Base-by-base conservation (phyloP, 2,113 vertebrate species). In the Pachycephala philippinensis region DNA sequence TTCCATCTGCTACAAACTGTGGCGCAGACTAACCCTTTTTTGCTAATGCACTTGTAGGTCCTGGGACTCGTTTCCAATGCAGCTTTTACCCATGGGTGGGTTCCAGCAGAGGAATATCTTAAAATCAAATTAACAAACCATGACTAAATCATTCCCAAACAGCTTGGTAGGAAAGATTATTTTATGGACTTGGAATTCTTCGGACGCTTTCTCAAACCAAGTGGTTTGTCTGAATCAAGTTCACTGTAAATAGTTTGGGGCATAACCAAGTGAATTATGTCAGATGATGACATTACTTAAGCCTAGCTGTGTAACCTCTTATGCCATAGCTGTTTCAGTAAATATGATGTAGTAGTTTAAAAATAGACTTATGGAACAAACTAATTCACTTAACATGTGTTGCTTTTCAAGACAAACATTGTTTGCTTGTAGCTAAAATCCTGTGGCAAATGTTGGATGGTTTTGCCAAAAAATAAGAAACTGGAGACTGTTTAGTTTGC, bases 181-280 rank as follows among this genome's bases (percentile, higher is more conserved):
- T 90, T 93, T 70, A 80, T 52, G 59, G 47, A 60, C 40, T 90
- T 83, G 71, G 64, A 74, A 72, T 69, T 87, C 75, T 72, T 83
- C 50, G 70, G 61, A 64, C 0, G 0, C 63, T 80, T 87, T 87
- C 45, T 85, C 17, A 15, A 72, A 78, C 64, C 0, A 0, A 88
- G 42, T 11, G 20, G 59, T 87, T 83, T 77, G 42, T 90, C 75
- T 92, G 88, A 93, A 40, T 92, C 37, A 17, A 94, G 53, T 90
- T 94, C 40, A 56, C 64, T 96, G 93, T 96, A 95, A 95, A 93
- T 96, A 95, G 59, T 96, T 83, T 80, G 52, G 44, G 82, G 27
- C 69, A 88, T 86, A 84, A 93, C 59, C 60, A 93, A 88, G 87
- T 93, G 56, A 76, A 66, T 93, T 66, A 68, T 95, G 85, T 97